A percentile compares a stretch with the other conserved stretches of the same genome.
Conservation (phyloP, 2,113 vertebrate genomes). For the Setophaga coronata region DNA sequence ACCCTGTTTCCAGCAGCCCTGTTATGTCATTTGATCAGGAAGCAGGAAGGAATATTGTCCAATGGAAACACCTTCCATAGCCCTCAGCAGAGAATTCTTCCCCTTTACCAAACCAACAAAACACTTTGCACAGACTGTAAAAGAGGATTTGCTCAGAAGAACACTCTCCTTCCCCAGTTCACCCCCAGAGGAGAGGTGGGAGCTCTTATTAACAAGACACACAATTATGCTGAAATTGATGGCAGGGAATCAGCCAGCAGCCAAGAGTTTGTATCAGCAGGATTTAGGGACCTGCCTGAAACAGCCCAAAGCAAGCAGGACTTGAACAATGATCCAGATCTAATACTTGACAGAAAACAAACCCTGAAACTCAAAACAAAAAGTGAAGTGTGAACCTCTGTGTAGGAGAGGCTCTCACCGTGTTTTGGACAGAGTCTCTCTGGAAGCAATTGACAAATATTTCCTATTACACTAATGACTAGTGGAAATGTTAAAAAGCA, state of each 20-base stretch:
- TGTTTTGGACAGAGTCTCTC: background rate
- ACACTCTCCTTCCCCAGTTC: background rate
- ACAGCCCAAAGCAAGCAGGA: background rate
- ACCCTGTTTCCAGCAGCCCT: background rate
- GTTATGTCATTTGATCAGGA: background rate
- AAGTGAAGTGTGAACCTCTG: background rate
- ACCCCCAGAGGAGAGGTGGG: background rate
- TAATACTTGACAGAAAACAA: background rate
- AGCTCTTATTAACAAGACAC: background rate
- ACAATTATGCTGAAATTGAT: background rate
- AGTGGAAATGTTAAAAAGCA: slow-evolving; percentile 7
- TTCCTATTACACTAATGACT: background rate
- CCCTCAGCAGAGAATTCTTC: background rate
- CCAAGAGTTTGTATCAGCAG: background rate
- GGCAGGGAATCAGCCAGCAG: background rate
- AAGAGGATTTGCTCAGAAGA: background rate
- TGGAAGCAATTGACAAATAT: background rate
- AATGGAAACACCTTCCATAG: background rate
- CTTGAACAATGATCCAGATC: background rate
- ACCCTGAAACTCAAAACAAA: background rate
- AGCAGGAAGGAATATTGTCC: background rate
- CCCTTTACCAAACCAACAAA: background rate
- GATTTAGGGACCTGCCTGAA: background rate
- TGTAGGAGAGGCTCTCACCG: background rate
- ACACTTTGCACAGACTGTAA: background rate